A percentile compares a stretch with the other conserved stretches of the same genome.
Evolutionary conservation across 1,140 invertebrate genomes (phyloP).

Genomic region (Spodoptera frugiperda): DNA sequence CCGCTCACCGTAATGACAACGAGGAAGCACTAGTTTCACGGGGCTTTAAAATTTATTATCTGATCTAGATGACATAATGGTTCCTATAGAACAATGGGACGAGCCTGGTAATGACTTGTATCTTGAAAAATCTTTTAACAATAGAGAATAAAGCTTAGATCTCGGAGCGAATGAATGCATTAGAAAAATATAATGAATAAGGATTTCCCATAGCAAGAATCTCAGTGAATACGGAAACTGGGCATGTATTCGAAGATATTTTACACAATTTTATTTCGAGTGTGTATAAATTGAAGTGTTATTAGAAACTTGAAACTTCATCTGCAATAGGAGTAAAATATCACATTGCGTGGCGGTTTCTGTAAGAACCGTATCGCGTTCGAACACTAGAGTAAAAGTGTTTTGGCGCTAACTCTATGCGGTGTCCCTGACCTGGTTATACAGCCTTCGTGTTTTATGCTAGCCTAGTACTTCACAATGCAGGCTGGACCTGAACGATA

Average conservation of each 20-base stretch:
- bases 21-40: constrained; percentile 41
- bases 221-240: constrained; percentile 32
- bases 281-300: not conserved
- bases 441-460: constrained; percentile 49
- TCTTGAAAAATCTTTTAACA: constrained; percentile 38
- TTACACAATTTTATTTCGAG: constrained; percentile 13
- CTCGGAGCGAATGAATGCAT: constrained; percentile 33
- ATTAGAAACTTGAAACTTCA: constrained; percentile 28
- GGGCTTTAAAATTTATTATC: constrained; percentile 26
- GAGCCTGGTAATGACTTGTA: constrained; percentile 30
- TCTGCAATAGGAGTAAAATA: constrained; percentile 13
- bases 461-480: constrained; percentile 45
- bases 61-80: constrained; percentile 40
- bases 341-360: constrained; percentile 23
- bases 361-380: constrained; percentile 15
- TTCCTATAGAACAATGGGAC: constrained; percentile 37
- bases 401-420: constrained; percentile 56
- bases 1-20: constrained; percentile 14
- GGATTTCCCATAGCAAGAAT: constrained; percentile 28
- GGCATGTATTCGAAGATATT: constrained; percentile 10
- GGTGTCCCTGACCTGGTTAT: constrained; percentile 53
- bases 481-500: constrained; percentile 37
- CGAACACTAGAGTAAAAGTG: constrained; percentile 41
- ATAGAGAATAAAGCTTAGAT: constrained; percentile 38
- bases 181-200: constrained; percentile 21